These are phyloP conservation scores for Trachelus stipa DNA, from an alignment of 2,888 invertebrate species.

Conservation along the genomic window DNA sequence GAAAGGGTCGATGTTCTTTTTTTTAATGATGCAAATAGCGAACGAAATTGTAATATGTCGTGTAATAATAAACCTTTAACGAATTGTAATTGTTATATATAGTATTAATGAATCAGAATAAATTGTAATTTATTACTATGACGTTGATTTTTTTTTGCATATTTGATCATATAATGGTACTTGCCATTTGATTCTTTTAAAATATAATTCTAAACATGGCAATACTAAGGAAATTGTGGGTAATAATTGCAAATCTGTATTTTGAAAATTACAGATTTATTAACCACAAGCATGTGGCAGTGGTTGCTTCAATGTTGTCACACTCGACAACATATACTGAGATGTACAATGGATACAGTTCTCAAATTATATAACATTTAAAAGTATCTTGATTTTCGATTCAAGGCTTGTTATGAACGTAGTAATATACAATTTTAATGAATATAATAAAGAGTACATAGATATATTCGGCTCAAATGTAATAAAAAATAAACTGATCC, in stretches of 20 bases:
- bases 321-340: background rate
- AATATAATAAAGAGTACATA: conserved; percentile 18
- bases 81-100: conserved; percentile 40
- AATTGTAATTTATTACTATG: conserved; percentile 64
- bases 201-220: background rate
- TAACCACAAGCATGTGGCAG: background rate
- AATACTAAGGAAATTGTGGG: background rate
- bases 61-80: background rate
- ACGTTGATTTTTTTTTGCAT: conserved; percentile 14
- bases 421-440: conserved; percentile 20
- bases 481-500: background rate
- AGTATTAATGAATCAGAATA: conserved; percentile 58
- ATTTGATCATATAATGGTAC: conserved; percentile 10
- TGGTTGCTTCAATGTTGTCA: background rate
- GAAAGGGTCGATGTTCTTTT: background rate
- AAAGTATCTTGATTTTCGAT: background rate
- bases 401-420: conserved; percentile 26
- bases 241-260: background rate
- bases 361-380: background rate
- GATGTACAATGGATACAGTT: background rate
- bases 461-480: conserved; percentile 4
- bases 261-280: conserved; percentile 11
- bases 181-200: background rate
- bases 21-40: conserved; percentile 1
- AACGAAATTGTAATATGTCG: background rate